Base-by-base conservation (phyloP, 2,113 vertebrate genomes). In the Sinocyclocheilus rhinocerous region DNA sequence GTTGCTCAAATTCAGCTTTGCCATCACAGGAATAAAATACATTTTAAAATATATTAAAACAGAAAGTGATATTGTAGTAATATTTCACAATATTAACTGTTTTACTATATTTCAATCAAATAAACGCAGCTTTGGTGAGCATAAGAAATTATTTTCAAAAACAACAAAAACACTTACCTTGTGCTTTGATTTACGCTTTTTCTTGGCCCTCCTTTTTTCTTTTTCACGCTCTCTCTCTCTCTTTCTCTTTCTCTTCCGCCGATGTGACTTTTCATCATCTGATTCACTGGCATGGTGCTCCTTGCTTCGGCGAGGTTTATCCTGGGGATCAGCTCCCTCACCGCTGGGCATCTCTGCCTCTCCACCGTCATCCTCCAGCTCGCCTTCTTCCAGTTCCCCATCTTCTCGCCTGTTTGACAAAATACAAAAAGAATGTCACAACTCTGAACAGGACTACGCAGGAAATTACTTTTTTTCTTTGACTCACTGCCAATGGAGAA, bases 321-420 rank as follows among this genome's bases (percentile, higher is more conserved):
- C 97, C 5, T 91, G 94, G 0, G 94, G 87, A 4, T 89, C 92
- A 7, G 92, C 84, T 39, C 89, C 88, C 89, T 90, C 82, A 87
- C 87, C 18, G 72, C 85, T 95, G 90, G 39, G 82, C 42, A 91
- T 92, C 78, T 92, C 92, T 36, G 94, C 91, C 78, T 99, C 97
- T 0, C 94, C 97, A 24, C 96, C 97, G 0, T 99, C 97, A 22
- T 99, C 97, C 87, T 97, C 96, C 90, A 98, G 88, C 88, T 98
- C 97, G 0, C 97, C 97, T 92, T 98, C 97, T 85, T 99, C 97
- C 95, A 99, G 91, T 88, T 99, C 98, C 2, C 95, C 97, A 93
- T 99, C 97, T 92, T 98, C 97, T 90, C 93, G 95, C 90, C 84
- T 96, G 89, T 84, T 61, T 48, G 18, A 65, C 72, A 88, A 50